A percentile compares a stretch with the other conserved stretches of the same genome.
Conservation (phyloP, 1,140 invertebrate species). For the Melitaea cinxia region DNA sequence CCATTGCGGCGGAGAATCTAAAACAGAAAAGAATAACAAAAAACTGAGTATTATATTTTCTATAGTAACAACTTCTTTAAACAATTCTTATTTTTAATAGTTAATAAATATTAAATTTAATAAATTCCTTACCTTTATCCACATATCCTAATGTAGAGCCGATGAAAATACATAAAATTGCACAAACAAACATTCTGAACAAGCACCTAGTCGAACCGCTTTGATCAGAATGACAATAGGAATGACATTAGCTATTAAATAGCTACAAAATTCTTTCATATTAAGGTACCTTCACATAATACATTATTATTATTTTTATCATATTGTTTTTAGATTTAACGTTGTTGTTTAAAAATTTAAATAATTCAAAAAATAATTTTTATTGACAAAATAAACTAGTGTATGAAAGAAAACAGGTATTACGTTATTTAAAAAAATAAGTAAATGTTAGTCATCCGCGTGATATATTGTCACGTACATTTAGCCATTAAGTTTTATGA, state of each 20-base stretch:
- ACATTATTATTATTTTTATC: too few species aligned
- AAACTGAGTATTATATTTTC: background rate
- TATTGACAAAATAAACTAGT: too few species aligned
- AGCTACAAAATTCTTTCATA: background rate
- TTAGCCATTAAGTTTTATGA: too few species aligned
- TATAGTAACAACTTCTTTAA: background rate
- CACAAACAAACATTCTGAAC: constrained; percentile 37
- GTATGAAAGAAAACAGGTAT: too few species aligned
- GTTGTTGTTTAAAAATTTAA: too few species aligned
- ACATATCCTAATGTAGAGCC: constrained; percentile 23
- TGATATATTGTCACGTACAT: too few species aligned
- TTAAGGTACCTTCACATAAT: too few species aligned
- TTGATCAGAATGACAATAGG: constrained; percentile 34
- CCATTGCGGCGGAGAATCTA: constrained; percentile 84
- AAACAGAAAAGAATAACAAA: constrained; percentile 35
- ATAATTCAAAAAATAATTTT: too few species aligned
- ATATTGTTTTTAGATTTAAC: too few species aligned
- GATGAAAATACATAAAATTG: constrained; percentile 27
- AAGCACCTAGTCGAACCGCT: constrained; percentile 14
- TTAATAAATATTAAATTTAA: background rate
- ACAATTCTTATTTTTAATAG: background rate
- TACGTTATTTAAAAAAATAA: too few species aligned
- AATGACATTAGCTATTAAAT: constrained; percentile 20
- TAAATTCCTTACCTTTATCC: constrained; percentile 32
- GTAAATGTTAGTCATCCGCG: too few species aligned